Percentiles rank a stretch among this genome's conserved stretches.
Conservation (phyloP, 2,888 invertebrate species). For the Acanthoscelides obtectus region DNA sequence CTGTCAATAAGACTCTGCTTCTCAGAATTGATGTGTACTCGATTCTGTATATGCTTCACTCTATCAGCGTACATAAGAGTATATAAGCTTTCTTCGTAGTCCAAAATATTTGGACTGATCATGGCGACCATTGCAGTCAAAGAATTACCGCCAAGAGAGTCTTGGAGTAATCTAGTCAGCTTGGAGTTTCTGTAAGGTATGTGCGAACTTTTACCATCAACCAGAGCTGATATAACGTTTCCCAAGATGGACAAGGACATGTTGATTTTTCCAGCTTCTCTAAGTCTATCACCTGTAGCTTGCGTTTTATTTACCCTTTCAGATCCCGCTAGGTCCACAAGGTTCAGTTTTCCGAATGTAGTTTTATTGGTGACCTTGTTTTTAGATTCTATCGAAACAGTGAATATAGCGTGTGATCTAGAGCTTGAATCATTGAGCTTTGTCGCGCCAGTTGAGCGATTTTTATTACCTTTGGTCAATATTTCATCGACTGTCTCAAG, state of each 20-base stretch:
- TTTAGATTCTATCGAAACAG: constrained; percentile 93
- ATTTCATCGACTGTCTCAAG: constrained; percentile 92
- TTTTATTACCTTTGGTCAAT: constrained; percentile 91
- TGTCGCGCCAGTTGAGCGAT: constrained; percentile 71
- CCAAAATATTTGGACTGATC: constrained; percentile 84
- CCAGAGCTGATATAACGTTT: constrained; percentile 93
- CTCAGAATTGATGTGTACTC: constrained; percentile 89
- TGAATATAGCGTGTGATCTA: constrained; percentile 93
- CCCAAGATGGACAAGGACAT: constrained; percentile 91
- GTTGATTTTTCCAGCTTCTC: constrained; percentile 95
- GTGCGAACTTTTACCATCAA: constrained; percentile 91
- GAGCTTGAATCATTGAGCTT: constrained; percentile 95
- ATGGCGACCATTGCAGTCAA: constrained; percentile 93
- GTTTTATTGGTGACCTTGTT: constrained; percentile 71
- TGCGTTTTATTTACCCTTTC: constrained; percentile 96
- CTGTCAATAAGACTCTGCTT: constrained; percentile 80
- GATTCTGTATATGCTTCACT: constrained; percentile 93
- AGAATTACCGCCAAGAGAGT: constrained; percentile 91
- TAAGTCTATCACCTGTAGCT: constrained; percentile 80
- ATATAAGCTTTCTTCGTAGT: constrained; percentile 92
- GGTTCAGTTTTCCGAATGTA: constrained; percentile 88
- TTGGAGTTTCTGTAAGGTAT: constrained; percentile 97
- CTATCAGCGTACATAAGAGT: constrained; percentile 93
- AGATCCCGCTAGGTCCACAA: constrained; percentile 94
- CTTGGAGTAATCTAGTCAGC: constrained; percentile 87